Percentiles rank a stretch among this genome's conserved stretches.
Evolutionary conservation across 2,113 vertebrate genomes (phyloP).

Genomic region (Paracanthobrama guichenoti): DNA sequence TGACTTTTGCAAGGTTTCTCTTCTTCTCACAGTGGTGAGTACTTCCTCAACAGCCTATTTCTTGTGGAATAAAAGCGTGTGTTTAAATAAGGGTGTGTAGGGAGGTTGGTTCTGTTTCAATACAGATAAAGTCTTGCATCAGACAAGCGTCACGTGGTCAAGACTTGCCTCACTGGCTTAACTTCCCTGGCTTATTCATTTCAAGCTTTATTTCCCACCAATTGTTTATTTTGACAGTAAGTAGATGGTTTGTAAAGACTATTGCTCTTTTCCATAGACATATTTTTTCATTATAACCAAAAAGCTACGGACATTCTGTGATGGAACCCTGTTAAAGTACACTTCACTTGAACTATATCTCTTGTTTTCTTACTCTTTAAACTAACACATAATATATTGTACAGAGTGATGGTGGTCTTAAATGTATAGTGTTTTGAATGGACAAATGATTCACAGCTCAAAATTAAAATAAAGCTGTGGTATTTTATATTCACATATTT

Average conservation of each 20-base stretch:
- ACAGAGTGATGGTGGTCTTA: background rate
- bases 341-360: background rate
- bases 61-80: conserved; percentile 20
- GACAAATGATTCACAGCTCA: background rate
- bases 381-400: background rate
- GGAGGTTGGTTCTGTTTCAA: conserved; percentile 65
- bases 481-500: background rate
- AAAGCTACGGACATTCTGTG: background rate
- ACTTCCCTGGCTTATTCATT: background rate
- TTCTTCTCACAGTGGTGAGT: conserved; percentile 63
- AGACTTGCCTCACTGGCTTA: background rate
- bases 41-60: conserved; percentile 26
- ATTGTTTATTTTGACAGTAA: background rate
- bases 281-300: background rate
- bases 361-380: background rate
- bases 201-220: background rate
- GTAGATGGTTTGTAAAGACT: background rate
- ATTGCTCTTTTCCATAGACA: background rate
- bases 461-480: background rate
- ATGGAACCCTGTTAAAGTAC: background rate
- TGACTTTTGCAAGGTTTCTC: background rate
- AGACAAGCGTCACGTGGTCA: conserved; percentile 69
- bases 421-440: background rate
- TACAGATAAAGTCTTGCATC: conserved; percentile 72
- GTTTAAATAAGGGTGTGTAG: conserved; percentile 39